These are phyloP conservation scores for Theonella swinhoei DNA, from an alignment of 37 sponge, comb jelly and placozoan species.

Conservation along the genomic window DNA sequence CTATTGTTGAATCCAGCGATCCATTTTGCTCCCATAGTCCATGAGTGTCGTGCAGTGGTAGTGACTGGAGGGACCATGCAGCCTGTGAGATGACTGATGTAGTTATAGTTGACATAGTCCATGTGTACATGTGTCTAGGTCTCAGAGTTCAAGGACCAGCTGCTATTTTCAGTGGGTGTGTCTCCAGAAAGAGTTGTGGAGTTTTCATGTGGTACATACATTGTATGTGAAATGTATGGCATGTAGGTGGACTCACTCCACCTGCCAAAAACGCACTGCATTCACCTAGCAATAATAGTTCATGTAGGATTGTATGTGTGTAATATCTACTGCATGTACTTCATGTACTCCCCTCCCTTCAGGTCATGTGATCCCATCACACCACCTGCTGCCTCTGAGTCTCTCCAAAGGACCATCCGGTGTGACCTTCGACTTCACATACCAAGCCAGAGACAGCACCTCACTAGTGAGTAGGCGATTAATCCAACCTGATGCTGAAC, in stretches of 20 bases:
- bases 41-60: conserved; percentile 87
- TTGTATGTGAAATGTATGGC: no score
- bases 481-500: no score
- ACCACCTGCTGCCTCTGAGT: conserved; percentile 84
- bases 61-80: conserved; percentile 99
- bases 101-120: neutral
- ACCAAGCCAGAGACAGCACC: conserved; percentile 65
- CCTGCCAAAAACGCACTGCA: no score
- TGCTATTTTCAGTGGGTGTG: conserved; percentile 76
- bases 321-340: neutral
- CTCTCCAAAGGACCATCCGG: conserved; percentile 87
- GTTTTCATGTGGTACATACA: conserved; percentile 87
- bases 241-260: no score
- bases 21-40: conserved; percentile 81
- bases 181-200: conserved; percentile 64
- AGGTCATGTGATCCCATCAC: conserved; percentile 94
- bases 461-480: conserved; percentile 23
- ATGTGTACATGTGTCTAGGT: conserved; percentile 18
- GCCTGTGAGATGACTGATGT: conserved; percentile 68
- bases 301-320: no score
- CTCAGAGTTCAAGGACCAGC: conserved; percentile 88
- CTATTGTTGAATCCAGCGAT: conserved; percentile 88
- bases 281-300: no score
- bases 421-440: conserved; percentile 88
- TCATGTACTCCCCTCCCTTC: no score